phyloP scores from a whole-genome alignment of 1,140 invertebrate genomes.

The Trypoxylus dichotomus region DNA sequence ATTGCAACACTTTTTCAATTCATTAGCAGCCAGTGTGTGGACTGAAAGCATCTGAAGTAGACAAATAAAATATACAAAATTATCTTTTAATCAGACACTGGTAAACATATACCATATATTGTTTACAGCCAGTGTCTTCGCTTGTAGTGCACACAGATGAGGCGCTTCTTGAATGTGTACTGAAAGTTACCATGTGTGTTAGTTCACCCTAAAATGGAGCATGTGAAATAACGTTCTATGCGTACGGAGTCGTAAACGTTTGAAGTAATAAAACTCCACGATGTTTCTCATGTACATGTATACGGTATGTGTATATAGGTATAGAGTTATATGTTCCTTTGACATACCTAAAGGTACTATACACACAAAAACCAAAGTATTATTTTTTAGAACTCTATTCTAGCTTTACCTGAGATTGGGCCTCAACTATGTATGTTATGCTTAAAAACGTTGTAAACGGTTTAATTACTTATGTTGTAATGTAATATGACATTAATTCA shows the following conservation, averaged over 20 bases:
- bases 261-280: slow-evolving; percentile 6
- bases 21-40: background rate
- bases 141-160: slow-evolving; percentile 10
- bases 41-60: background rate
- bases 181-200: background rate
- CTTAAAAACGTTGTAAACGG: too few relatives aligned
- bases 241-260: background rate
- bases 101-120: slow-evolving; percentile 17
- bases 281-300: background rate
- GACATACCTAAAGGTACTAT: too few relatives aligned
- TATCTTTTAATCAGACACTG: slow-evolving; percentile 6
- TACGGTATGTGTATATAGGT: too few relatives aligned
- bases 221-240: slow-evolving; percentile 2
- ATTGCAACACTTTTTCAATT: background rate
- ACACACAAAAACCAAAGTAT: too few relatives aligned
- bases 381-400: too few relatives aligned
- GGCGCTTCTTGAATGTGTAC: slow-evolving; percentile 15
- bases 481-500: too few relatives aligned
- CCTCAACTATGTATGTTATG: too few relatives aligned
- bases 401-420: too few relatives aligned
- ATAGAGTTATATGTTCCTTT: too few relatives aligned
- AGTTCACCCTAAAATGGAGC: slow-evolving; percentile 20
- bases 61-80: slow-evolving; percentile 26
- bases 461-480: too few relatives aligned
- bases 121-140: slow-evolving; percentile 12